phyloP scores from a whole-genome alignment of 1,140 invertebrate species.

The Lepidurus apus region DNA sequence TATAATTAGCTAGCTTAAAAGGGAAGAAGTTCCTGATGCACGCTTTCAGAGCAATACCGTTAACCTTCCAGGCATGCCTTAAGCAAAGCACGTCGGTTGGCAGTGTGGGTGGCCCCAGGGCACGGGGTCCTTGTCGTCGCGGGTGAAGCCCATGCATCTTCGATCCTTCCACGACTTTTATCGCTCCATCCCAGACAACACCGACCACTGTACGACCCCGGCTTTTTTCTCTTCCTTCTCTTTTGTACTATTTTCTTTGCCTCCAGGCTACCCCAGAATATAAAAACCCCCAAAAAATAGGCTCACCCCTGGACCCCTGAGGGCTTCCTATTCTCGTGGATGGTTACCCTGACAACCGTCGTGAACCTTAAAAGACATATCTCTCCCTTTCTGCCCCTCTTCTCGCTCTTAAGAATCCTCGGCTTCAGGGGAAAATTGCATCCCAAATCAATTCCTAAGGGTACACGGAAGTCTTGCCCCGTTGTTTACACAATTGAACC shows the following conservation, averaged over 20 bases:
- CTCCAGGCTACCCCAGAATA: not conserved
- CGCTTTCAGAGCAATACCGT: not conserved
- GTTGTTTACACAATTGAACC: too few species aligned
- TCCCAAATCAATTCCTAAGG: not conserved
- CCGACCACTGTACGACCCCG: conserved; percentile 6
- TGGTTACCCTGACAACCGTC: conserved; percentile 18
- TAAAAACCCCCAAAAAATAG: not conserved
- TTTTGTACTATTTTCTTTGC: not conserved
- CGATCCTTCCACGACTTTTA: conserved; percentile 1
- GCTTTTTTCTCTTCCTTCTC: not conserved
- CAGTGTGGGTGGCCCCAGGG: conserved; percentile 16
- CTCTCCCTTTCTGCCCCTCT: not conserved
- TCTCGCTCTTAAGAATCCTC: not conserved
- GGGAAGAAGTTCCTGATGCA: not conserved
- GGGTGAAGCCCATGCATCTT: conserved; percentile 11
- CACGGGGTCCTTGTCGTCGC: conserved; percentile 1
- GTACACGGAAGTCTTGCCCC: not conserved
- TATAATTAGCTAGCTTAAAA: not conserved
- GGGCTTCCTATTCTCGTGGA: not conserved
- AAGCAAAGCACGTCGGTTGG: not conserved
- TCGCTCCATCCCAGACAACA: conserved; percentile 20
- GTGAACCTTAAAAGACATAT: conserved; percentile 13
- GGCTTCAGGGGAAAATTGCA: not conserved
- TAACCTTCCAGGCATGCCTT: not conserved
- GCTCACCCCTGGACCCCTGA: conserved; percentile 6